phyloP scores from a whole-genome alignment of 1,140 invertebrate genomes.

The Penaeus vannamei region DNA sequence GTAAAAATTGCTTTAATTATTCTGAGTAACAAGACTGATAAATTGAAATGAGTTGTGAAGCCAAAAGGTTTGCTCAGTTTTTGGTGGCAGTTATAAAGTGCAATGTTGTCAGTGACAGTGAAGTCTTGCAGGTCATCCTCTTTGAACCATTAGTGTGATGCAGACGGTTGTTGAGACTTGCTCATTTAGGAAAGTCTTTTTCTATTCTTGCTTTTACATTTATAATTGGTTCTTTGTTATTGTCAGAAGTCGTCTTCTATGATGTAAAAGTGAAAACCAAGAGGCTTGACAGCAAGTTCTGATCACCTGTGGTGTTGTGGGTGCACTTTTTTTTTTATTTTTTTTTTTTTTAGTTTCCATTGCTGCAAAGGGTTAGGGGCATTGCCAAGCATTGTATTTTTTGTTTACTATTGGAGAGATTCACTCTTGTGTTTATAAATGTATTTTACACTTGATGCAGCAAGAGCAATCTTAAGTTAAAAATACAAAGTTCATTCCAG shows the following conservation, averaged over 20 bases:
- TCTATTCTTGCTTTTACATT: conserved; percentile 17
- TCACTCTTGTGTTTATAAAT: not conserved
- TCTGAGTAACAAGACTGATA: too few relatives aligned
- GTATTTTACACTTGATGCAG: conserved; percentile 42
- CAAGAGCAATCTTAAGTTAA: conserved; percentile 44
- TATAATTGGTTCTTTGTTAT: not conserved
- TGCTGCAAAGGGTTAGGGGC: conserved; percentile 56
- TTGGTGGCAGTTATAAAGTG: conserved; percentile 54
- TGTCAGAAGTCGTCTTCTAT: not conserved
- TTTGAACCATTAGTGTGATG: conserved; percentile 4
- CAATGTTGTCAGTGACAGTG: conserved; percentile 58
- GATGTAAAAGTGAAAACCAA: conserved; percentile 17
- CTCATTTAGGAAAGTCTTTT: not conserved
- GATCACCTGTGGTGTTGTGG: conserved; percentile 39
- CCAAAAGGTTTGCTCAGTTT: conserved; percentile 26
- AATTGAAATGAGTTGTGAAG: too few relatives aligned
- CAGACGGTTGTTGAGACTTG: conserved; percentile 4
- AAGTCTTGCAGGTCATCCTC: conserved; percentile 50
- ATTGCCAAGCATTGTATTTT: conserved; percentile 58
- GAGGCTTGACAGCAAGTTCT: conserved; percentile 42
- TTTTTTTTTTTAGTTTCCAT: conserved; percentile 33
- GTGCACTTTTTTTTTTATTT: conserved; percentile 42
- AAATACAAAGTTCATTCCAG: conserved; percentile 60
- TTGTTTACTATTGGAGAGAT: conserved; percentile 37
- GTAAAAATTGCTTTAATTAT: too few relatives aligned